Evolutionary conservation across 2,888 invertebrate genomes (phyloP), one percentile per base, ranked within the genome.

Genomic region (Trissoscelio sp.): DNA sequence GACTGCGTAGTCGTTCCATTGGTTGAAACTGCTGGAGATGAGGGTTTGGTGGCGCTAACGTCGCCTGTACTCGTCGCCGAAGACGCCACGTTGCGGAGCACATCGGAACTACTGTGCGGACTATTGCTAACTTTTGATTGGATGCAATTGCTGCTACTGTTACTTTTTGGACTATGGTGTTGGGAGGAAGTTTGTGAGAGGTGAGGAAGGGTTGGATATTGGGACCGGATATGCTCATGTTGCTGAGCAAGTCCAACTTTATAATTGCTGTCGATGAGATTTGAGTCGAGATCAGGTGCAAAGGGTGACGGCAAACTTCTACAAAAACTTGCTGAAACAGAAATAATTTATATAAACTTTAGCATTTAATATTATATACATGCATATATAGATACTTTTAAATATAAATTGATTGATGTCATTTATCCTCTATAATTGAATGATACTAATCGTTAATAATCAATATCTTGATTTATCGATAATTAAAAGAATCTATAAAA

Each of bases 131-230:
- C 44, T n/a, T 57, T 20, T 18, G n/a, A 42, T 24, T 31, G 28
- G 18, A 55, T 48, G 57, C 60, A 28, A 0, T 44, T 51, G 58
- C 28, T 72, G 22, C 67, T 39, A 51, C 14, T 60, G 53, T 28
- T 64, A 46, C 42, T 75, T 22, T 12, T 16, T 9, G 75, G 55
- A 11, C 51, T 48, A 51, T 44, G 20, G 64, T 39, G n/a, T 18
- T 48, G 64, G 22, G n/a, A 5, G 4, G 51, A 24, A 0, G 2
- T 51, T 24, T 22, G 51, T 2, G 14, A 16, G 42, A n/a, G 16
- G 5, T 18, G 44, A 1, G 2, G 9, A 11, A 9, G 46, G 11
- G 18, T 12, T 28, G 20, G 48, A 18, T 48, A 48, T n/a, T 51
- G 51, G 1, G 12, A n/a, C n/a, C n/a, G 6, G 11, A 12, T 51